phyloP scores from a whole-genome alignment of 2,888 invertebrate species.

The Margaritifera margaritifera region DNA sequence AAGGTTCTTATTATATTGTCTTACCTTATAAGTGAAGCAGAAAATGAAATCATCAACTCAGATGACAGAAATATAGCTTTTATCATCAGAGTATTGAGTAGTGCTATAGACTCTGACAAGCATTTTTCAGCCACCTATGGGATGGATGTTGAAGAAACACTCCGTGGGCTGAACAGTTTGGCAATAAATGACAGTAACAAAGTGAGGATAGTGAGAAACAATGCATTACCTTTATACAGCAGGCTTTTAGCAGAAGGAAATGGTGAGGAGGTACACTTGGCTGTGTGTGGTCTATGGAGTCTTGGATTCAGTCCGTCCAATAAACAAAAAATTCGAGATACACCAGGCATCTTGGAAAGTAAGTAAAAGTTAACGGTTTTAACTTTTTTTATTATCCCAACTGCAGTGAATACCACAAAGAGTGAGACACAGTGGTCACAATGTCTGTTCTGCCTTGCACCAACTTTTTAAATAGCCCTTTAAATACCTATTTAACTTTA shows the following conservation, averaged over 20 bases:
- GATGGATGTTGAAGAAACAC: slow-evolving; percentile 45
- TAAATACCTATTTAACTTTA: no score
- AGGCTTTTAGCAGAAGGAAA: slow-evolving; percentile 31
- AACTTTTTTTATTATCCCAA: background rate
- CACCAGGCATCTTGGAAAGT: slow-evolving; percentile 60
- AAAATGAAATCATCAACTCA: slow-evolving; percentile 60
- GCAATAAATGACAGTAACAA: slow-evolving; percentile 65
- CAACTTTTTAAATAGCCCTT: no score
- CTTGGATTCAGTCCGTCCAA: slow-evolving; percentile 64
- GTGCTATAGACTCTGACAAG: slow-evolving; percentile 56
- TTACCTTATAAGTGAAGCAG: slow-evolving; percentile 64
- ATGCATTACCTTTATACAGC: slow-evolving; percentile 50
- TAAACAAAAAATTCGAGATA: slow-evolving; percentile 50
- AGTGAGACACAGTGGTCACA: no score
- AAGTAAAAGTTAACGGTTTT: slow-evolving; percentile 14
- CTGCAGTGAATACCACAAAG: background rate
- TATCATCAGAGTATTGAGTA: slow-evolving; percentile 60
- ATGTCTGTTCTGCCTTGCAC: no score
- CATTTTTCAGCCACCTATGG: slow-evolving; percentile 65
- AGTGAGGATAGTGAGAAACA: slow-evolving; percentile 54
- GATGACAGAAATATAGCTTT: slow-evolving; percentile 60
- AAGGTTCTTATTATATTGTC: slow-evolving; percentile 66
- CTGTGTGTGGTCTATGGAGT: slow-evolving; percentile 65
- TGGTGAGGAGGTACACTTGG: slow-evolving; percentile 53
- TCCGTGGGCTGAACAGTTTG: slow-evolving; percentile 60